phyloP scores from a whole-genome alignment of 2,113 vertebrate species.

The Dicaeum eximium region DNA sequence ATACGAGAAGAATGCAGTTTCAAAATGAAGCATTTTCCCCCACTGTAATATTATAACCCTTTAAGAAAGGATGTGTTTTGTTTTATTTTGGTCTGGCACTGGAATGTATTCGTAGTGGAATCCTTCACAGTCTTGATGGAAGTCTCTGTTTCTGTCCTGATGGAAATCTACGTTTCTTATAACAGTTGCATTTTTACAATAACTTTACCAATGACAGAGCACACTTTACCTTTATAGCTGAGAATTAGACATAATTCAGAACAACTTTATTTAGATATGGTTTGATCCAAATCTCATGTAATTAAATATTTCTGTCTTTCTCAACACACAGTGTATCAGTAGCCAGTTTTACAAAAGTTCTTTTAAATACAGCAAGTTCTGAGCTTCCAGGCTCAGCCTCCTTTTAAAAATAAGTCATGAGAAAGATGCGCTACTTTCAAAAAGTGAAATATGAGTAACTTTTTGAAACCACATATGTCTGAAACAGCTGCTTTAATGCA shows the following conservation, averaged over 20 bases:
- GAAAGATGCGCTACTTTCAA: not conserved
- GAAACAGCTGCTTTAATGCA: constrained; percentile 11
- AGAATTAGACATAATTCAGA: not conserved
- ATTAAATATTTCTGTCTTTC: not conserved
- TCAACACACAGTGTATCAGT: not conserved
- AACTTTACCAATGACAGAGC: not conserved
- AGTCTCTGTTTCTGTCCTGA: not conserved
- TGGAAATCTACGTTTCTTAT: not conserved
- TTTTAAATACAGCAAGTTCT: not conserved
- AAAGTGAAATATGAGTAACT: not conserved
- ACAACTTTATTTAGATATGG: not conserved
- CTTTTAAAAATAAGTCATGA: not conserved
- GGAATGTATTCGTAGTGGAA: not conserved
- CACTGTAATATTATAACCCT: not conserved
- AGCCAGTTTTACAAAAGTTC: not conserved
- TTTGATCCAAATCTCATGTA: not conserved
- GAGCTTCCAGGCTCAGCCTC: not conserved
- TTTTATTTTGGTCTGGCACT: not conserved
- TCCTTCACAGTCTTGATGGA: not conserved
- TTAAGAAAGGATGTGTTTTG: not conserved
- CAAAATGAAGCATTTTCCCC: not conserved
- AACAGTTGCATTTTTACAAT: not conserved
- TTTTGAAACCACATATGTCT: constrained; percentile 4
- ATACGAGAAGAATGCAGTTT: not conserved
- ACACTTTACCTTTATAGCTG: not conserved